Conservation (phyloP, 2,797 vertebrate species). For the Pantherophis vulpinus region DNA sequence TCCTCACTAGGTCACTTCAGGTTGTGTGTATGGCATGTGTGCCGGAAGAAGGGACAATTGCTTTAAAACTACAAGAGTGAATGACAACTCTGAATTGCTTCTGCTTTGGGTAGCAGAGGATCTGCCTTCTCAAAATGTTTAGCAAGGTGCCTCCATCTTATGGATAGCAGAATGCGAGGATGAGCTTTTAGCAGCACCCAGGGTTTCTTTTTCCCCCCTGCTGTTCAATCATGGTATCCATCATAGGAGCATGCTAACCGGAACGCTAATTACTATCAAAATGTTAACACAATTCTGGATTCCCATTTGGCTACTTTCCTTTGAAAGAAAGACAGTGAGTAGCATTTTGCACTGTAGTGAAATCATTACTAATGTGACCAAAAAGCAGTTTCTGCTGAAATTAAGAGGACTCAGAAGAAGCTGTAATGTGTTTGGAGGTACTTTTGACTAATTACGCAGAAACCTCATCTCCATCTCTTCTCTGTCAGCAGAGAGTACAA, state of each 20-base stretch:
- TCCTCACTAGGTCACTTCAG: background rate
- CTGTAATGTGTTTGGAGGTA: background rate
- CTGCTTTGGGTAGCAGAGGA: background rate
- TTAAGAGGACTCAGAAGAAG: background rate
- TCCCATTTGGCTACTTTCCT: background rate
- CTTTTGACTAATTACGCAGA: background rate
- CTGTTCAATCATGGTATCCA: background rate
- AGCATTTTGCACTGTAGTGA: background rate
- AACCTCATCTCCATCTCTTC: background rate
- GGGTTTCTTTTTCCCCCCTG: fast-evolving
- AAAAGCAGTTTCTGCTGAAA: background rate
- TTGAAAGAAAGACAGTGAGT: background rate
- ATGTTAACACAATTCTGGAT: background rate
- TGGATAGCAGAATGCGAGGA: background rate
- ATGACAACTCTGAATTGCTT: background rate
- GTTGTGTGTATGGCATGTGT: background rate
- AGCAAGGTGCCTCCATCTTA: background rate
- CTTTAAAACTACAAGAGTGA: background rate
- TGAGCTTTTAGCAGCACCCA: background rate
- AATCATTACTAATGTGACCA: background rate
- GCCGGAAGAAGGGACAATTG: background rate
- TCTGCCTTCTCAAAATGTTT: background rate
- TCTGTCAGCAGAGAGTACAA: background rate
- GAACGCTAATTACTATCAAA: background rate
- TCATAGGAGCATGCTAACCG: background rate